These are phyloP conservation scores for Gisinianus flammeolus DNA, from an alignment of 2,888 invertebrate genomes.

Conservation along the genomic window DNA sequence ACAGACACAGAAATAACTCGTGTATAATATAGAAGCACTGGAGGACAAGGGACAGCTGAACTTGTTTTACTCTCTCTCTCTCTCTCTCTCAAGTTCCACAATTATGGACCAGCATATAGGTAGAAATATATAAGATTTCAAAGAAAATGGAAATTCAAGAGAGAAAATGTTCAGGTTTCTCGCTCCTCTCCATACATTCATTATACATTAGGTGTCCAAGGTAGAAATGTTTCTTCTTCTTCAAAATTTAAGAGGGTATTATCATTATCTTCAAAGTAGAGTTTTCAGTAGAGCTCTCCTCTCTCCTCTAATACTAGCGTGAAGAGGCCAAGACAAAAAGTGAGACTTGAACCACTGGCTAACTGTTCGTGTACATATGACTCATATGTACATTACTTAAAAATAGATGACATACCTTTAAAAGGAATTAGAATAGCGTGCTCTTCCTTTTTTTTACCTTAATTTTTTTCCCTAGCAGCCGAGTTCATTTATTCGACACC, in stretches of 20 bases:
- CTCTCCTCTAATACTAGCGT: neutral
- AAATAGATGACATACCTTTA: conserved; percentile 23
- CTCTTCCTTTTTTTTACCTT: conserved; percentile 21
- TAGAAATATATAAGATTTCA: neutral
- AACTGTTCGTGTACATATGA: too few relatives aligned
- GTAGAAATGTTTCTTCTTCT: neutral
- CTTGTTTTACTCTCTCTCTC: too few relatives aligned
- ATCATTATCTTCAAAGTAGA: neutral
- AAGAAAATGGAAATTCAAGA: neutral
- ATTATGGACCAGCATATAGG: neutral
- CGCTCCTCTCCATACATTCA: neutral
- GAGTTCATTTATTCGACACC: conserved; percentile 13
- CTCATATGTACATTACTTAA: neutral
- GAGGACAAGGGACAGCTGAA: neutral
- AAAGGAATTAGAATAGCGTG: conserved; percentile 28
- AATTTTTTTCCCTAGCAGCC: neutral
- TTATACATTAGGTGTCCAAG: neutral
- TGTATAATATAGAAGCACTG: too few relatives aligned
- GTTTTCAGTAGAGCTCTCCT: neutral
- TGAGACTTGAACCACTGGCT: neutral
- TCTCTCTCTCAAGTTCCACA: too few relatives aligned
- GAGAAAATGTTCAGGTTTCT: too few relatives aligned
- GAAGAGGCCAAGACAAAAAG: neutral
- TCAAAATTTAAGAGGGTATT: neutral
- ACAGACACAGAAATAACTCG: too few relatives aligned